Evolutionary conservation across 2,113 vertebrate genomes (phyloP), one percentile per base, ranked within the genome.

Genomic region (Chamaetylas fuelleborni): DNA sequence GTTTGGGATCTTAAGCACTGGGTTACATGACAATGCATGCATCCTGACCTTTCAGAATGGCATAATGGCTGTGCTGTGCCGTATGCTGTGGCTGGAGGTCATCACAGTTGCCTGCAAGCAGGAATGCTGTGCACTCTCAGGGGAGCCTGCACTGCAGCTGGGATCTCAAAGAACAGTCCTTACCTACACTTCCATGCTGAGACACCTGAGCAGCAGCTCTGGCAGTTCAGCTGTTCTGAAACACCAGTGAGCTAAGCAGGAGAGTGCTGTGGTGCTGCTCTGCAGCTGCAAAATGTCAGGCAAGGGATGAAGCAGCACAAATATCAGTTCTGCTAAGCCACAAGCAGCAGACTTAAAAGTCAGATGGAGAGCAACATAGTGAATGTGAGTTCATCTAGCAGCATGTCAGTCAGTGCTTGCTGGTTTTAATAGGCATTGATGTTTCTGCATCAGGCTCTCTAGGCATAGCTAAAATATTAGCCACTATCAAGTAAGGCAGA

Each of bases 241-340:
- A 69, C 13, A 57, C n/a, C 62, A 43, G n/a, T 3, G 12, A 34
- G 36, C 45, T 60, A 73, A 56, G 54, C 4, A 1, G 60, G 13
- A 81, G 13, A 70, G n/a, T 3, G 3, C 43, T 67, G 29, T 0
- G 0, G 31, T 58, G n/a, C 42, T 40, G 43, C 28, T 67, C 33
- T 50, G 50, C 74, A 65, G 36, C 25, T 53, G 5, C 8, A 8
- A 23, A 72, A 16, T 11, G 16, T 50, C 58, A 45, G 5, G 14
- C 1, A 7, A 65, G n/a, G 24, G 47, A n/a, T 31, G 1, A 15
- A 61, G 22, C 45, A 61, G 61, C 51, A 66, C 2, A 4, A 70
- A 6, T 29, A 45, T 11, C n/a, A 26, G 36, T 4, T 45, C 38
- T 86, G 17, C 34, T 48, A 81, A 84, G 31, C 8, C 45, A 53